Evolutionary conservation across 92 coral and sea anemone species (phyloP).

Genomic region (Galaxea fascicularis): DNA sequence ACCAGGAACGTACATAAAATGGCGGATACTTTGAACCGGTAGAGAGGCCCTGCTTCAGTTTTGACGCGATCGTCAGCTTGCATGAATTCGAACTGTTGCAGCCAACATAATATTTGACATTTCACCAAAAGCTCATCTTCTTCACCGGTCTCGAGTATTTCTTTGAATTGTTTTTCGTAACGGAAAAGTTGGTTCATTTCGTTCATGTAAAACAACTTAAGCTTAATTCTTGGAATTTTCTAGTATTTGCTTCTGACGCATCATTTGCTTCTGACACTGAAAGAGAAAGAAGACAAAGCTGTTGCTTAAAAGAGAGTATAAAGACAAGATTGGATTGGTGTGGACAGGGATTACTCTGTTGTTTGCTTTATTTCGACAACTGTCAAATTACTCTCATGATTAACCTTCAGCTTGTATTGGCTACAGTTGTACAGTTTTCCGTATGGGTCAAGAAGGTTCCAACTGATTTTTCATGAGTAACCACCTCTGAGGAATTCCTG

Average conservation of each 20-base stretch:
- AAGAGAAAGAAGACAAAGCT: neutral
- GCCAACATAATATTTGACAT: neutral
- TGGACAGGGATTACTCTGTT: slow-evolving; percentile 20
- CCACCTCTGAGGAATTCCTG: neutral
- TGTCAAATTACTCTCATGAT: neutral
- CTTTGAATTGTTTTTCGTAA: neutral
- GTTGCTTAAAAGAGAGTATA: neutral
- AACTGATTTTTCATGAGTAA: neutral
- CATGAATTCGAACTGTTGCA: neutral
- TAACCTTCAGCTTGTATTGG: neutral
- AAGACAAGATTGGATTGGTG: neutral
- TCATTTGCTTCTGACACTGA: neutral
- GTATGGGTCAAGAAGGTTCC: neutral
- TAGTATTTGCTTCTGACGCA: neutral
- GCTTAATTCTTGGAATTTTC: slow-evolving; percentile 21
- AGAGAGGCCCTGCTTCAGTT: neutral
- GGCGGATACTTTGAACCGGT: slow-evolving; percentile 72
- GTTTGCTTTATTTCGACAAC: slow-evolving; percentile 7
- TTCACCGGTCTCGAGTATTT: neutral
- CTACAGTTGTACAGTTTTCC: neutral
- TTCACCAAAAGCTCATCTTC: slow-evolving; percentile 2
- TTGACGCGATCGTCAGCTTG: neutral
- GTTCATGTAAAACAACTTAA: neutral
- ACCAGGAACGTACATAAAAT: slow-evolving; percentile 79
- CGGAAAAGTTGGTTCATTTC: neutral